A percentile compares a stretch with the other conserved stretches of the same genome.
Conservation (phyloP, 2,888 invertebrate species). For the Xylota segnis region DNA sequence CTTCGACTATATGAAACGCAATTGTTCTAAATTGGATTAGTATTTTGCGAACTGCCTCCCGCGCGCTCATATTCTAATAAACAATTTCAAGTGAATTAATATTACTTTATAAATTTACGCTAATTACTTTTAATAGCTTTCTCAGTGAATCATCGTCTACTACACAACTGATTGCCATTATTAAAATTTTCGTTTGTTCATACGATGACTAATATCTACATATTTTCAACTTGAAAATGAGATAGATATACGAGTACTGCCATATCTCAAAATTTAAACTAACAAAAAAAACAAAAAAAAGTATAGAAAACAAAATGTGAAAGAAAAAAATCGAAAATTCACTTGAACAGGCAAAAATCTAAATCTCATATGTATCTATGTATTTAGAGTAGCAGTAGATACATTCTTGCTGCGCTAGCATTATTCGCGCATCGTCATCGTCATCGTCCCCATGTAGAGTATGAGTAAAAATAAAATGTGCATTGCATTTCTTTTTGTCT, state of each 20-base stretch:
- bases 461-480: slow-evolving; percentile 46
- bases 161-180: slow-evolving; percentile 5
- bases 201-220: slow-evolving; percentile 53
- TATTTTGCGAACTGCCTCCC: background rate
- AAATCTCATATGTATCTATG: slow-evolving; percentile 15
- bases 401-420: slow-evolving; percentile 48
- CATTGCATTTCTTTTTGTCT: slow-evolving; percentile 32
- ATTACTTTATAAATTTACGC: slow-evolving; percentile 16
- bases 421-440: slow-evolving; percentile 55
- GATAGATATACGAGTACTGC: slow-evolving; percentile 21
- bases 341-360: slow-evolving; percentile 28
- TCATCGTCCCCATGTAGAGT: slow-evolving; percentile 16
- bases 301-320: slow-evolving; percentile 15
- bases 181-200: slow-evolving; percentile 23
- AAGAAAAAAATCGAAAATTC: slow-evolving; percentile 44
- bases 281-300: slow-evolving; percentile 11
- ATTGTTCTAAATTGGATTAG: background rate
- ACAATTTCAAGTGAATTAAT: background rate
- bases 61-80: background rate
- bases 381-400: background rate
- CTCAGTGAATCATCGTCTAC: slow-evolving; percentile 22
- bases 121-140: slow-evolving; percentile 63
- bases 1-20: background rate
- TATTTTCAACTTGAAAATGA: background rate
- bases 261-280: slow-evolving; percentile 16